Evolutionary conservation across 2,888 invertebrate genomes (phyloP).

Genomic region (Gnatocerus cornutus): DNA sequence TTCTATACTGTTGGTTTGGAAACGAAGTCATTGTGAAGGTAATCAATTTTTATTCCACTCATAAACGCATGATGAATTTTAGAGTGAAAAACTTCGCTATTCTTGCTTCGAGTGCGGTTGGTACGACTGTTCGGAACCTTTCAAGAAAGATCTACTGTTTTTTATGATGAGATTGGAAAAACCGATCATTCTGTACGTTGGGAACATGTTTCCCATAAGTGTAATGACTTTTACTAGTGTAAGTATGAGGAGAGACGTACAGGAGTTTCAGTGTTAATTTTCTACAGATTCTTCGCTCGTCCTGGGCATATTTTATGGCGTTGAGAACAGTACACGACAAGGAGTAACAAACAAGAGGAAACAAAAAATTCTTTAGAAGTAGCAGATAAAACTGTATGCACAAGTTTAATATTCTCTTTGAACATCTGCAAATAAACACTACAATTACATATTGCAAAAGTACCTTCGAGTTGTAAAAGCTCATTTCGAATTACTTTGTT

Average conservation of each 20-base stretch:
- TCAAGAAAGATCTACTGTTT: constrained; percentile 35
- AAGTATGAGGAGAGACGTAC: constrained; percentile 16
- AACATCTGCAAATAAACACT: not conserved
- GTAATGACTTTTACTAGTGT: constrained; percentile 40
- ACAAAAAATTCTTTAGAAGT: too few relatives aligned
- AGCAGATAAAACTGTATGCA: too few relatives aligned
- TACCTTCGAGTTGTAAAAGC: too few relatives aligned
- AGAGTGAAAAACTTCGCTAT: constrained; percentile 27
- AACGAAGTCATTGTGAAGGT: constrained; percentile 49
- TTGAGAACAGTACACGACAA: constrained; percentile 29
- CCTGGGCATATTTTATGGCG: constrained; percentile 42
- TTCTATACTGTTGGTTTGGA: constrained; percentile 46
- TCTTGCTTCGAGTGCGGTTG: constrained; percentile 12
- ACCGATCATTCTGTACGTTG: constrained; percentile 34
- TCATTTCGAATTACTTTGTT: too few relatives aligned
- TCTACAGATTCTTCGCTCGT: constrained; percentile 35
- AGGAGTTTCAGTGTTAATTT: constrained; percentile 1
- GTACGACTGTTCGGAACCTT: constrained; percentile 17
- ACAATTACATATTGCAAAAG: not conserved
- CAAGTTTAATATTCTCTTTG: not conserved
- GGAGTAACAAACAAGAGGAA: not conserved
- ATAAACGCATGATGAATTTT: not conserved
- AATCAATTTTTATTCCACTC: not conserved
- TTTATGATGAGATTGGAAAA: constrained; percentile 36
- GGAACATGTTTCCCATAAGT: constrained; percentile 36